Evolutionary conservation across 2,797 vertebrate genomes (phyloP), one percentile per base, ranked within the genome.

Genomic region (Furcifer pardalis): DNA sequence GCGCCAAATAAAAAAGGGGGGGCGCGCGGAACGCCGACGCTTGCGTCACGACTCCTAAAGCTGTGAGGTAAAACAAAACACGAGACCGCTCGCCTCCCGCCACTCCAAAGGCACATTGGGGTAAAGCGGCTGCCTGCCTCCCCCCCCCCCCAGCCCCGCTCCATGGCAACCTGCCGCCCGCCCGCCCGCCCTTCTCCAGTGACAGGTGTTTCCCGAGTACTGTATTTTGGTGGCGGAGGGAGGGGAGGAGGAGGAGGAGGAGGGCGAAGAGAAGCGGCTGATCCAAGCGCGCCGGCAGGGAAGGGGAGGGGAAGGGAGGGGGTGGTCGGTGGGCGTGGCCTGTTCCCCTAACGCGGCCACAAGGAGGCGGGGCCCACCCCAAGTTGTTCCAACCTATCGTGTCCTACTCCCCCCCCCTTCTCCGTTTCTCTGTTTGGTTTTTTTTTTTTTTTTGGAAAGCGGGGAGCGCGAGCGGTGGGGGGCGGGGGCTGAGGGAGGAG

Each of bases 331-430:
- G 78, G 93, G 92, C 85, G 92, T 79, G 91, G 89, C 86, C 35
- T 85, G 73, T 10, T n/a, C 88, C 72, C n/a, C 73, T 85, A 81
- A 77, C 86, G 85, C 44, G 89, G 83, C 68, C 82, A 85, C 91
- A 85, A 89, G 90, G 77, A 87, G 92, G 90, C 89, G 92, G 93
- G 85, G 91, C 60, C 76, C 87, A 79, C 35, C 27, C 81, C 9
- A 82, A 89, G 2, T 83, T 40, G 84, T 30, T 52, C 75, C 86
- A 73, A 23, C 89, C 79, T 77, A 62, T 15, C 73, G 30, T 25
- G 77, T 83, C 83, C 84, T 72, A n/a, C 82, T 87, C 72, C 78
- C 74, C 84, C 85, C 60, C 85, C 83, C 81, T 59, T 42, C 82
- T 74, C 63, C 17, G 32, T 19, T 52, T 56, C 52, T 56, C 52